Evolutionary conservation across 1,140 invertebrate genomes (phyloP).

Genomic region (Plutomurus gul): DNA sequence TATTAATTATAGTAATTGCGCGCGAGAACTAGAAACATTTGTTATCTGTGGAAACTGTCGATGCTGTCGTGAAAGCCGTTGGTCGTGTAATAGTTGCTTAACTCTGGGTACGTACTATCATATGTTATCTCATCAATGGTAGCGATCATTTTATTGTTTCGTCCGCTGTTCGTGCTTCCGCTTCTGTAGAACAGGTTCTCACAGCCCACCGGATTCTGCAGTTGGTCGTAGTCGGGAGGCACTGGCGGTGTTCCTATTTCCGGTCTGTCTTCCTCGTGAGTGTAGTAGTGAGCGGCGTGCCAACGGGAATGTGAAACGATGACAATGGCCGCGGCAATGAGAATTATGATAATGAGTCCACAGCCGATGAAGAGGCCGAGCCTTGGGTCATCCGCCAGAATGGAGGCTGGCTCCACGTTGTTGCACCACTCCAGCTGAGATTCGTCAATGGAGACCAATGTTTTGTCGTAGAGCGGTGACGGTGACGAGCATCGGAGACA

Average conservation of each 20-base stretch:
- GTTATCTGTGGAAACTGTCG: background rate
- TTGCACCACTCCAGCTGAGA: conserved; percentile 44
- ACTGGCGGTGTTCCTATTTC: conserved; percentile 46
- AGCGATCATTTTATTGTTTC: conserved; percentile 46
- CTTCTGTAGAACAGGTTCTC: conserved; percentile 44
- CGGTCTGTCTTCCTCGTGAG: conserved; percentile 64
- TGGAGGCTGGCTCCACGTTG: conserved; percentile 41
- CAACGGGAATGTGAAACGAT: conserved; percentile 61
- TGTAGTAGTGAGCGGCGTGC: conserved; percentile 74
- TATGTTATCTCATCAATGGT: conserved; percentile 48
- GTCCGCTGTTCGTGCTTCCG: conserved; percentile 5
- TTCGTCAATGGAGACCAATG: conserved; percentile 45
- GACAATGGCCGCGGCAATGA: conserved; percentile 56
- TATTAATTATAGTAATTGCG: background rate
- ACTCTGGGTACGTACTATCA: background rate
- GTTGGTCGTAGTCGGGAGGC: conserved; percentile 46
- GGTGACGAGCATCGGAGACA: conserved; percentile 50
- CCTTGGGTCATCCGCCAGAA: conserved; percentile 53
- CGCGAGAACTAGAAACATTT: background rate
- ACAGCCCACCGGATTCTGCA: conserved; percentile 27
- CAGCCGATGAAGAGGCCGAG: conserved; percentile 57
- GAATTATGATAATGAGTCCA: conserved; percentile 55
- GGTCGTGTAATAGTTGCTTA: background rate
- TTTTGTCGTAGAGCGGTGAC: conserved; percentile 32
- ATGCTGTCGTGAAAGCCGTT: background rate